Base-by-base conservation (phyloP, 2,797 vertebrate genomes). In the Scomberomorus guttatus region DNA sequence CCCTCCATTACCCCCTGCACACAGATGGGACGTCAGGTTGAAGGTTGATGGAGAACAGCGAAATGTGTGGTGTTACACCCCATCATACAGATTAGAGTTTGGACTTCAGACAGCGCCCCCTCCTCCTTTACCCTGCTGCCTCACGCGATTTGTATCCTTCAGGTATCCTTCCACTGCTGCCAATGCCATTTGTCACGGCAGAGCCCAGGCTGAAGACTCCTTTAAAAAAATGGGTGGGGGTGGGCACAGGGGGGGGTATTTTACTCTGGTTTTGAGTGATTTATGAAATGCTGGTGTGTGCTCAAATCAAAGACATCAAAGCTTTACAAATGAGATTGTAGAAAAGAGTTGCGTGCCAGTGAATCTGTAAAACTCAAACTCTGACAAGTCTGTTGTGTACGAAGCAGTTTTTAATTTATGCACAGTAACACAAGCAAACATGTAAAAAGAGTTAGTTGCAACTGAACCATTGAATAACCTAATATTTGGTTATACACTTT, bases 331-430 rank as follows among this genome's bases (percentile, higher is more conserved):
- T 32, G 34, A 75, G 56, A 75, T 20, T 27, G 27, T 32, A 39
- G 20, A 60, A 29, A 39, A 55, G 39, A 37, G 11, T 34, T 46
- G 17, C 20, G 44, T 48, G 17, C 44, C 15, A 17, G 27, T 24
- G 17, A 64, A 59, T 15, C 46, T 13, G 55, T 46, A 77, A 7
- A 81, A 90, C 65, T 87, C 71, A 90, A 77, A 89, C 68, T 61
- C 51, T 63, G 77, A 89, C 88, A 91, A 86, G 79, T 70, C 60
- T 75, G 72, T 90, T 82, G 87, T 93, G 88, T 95, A 94, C 68
- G 93, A 95, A 94, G 94, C 92, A 72, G 70, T 90, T 94, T 91
- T 95, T 95, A 96, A 95, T 96, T 95, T 95, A 94, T 94, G 94
- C 95, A 95, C 94, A 95, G 87, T 91, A 94, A 95, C 94, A 95